These are phyloP conservation scores for Hoplostethus atlanticus DNA, from an alignment of 2,797 vertebrate species.

Conservation along the genomic window DNA sequence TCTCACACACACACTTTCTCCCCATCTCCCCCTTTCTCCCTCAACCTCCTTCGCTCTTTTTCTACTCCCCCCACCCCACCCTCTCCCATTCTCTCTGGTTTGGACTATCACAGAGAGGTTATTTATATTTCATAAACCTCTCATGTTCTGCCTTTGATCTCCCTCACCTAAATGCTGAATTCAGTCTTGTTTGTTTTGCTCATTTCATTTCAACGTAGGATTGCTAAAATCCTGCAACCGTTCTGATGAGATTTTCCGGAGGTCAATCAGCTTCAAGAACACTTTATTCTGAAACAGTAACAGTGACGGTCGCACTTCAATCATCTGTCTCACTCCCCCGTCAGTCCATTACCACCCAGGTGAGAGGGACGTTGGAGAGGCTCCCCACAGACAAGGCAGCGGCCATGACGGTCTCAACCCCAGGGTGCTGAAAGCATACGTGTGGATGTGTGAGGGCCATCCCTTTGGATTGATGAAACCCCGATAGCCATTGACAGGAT, in stretches of 20 bases:
- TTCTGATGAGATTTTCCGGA: slow-evolving; percentile 2
- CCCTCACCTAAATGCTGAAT: slow-evolving; percentile 37
- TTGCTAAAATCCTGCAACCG: background rate
- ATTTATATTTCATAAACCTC: slow-evolving; percentile 63
- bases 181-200: slow-evolving; percentile 22
- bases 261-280: background rate
- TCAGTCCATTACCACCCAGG: background rate
- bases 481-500: no score
- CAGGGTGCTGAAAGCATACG: background rate
- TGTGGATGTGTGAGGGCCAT: no score
- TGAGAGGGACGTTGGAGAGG: background rate
- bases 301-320: no score
- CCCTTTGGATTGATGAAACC: no score
- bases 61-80: slow-evolving; percentile 7
- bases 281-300: background rate
- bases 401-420: background rate
- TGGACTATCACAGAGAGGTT: slow-evolving; percentile 13
- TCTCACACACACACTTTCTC: background rate
- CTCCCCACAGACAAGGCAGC: background rate
- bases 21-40: slow-evolving; percentile 27
- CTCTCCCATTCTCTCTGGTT: slow-evolving; percentile 3
- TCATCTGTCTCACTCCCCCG: background rate
- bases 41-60: background rate
- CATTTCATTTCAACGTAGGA: slow-evolving; percentile 2
- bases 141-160: slow-evolving; percentile 56